Percentiles rank a stretch among this genome's conserved stretches.
Conservation (phyloP, 2,888 invertebrate species). For the Epistrophe grossulariae region DNA sequence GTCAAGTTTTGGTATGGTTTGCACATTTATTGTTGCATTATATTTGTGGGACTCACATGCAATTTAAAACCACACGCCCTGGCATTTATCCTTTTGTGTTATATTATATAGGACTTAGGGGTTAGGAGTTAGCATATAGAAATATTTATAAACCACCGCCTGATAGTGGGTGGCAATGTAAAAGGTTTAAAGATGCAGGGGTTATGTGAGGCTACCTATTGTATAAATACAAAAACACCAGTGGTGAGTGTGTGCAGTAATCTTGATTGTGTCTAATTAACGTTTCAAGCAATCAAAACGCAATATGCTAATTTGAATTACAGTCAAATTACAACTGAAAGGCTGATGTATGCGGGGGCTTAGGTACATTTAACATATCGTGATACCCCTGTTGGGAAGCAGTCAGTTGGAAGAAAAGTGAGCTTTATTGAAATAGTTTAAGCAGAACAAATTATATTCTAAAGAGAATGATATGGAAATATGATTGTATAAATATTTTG, state of each 20-base stretch:
- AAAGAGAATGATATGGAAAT: not conserved
- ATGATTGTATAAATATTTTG: not conserved
- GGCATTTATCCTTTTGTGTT: conserved; percentile 6
- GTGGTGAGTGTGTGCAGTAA: conserved; percentile 24
- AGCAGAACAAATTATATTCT: not conserved
- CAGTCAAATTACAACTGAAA: conserved; percentile 43
- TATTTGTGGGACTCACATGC: conserved; percentile 28
- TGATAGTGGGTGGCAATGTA: not conserved
- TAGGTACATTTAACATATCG: not conserved
- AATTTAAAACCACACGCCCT: conserved; percentile 36
- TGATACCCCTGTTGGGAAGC: not conserved
- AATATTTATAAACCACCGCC: not conserved
- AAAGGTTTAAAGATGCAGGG: not conserved
- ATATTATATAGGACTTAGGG: not conserved
- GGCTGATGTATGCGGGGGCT: not conserved
- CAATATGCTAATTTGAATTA: conserved; percentile 74
- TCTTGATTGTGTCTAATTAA: conserved; percentile 75
- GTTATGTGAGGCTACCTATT: not conserved
- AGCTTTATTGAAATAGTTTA: not conserved
- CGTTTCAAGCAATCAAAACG: conserved; percentile 73
- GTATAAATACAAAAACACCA: conserved; percentile 41
- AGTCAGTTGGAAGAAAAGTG: not conserved
- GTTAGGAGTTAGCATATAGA: not conserved
- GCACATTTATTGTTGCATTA: conserved; percentile 45
- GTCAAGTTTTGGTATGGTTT: conserved; percentile 51